These are phyloP conservation scores for Rhinopomastus cyanomelas DNA, from an alignment of 2,113 vertebrate species.

Conservation along the genomic window DNA sequence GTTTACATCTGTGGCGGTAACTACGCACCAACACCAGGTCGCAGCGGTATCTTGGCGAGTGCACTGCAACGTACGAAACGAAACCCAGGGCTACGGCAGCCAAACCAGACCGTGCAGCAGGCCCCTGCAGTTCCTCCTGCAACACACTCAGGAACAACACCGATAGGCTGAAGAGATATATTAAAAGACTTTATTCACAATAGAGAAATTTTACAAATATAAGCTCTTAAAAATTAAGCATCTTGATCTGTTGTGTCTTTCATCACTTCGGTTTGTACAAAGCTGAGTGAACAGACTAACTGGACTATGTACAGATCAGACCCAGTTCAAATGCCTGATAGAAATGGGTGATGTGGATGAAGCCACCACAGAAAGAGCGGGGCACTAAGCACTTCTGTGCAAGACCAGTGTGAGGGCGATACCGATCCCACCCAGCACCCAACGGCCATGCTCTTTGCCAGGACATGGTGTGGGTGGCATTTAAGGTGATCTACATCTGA, in stretches of 20 bases:
- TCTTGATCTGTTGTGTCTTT: conserved; percentile 88
- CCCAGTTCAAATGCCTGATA: conserved; percentile 74
- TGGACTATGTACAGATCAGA: conserved; percentile 85
- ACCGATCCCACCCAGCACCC: conserved; percentile 49
- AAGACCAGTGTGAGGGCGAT: conserved; percentile 54
- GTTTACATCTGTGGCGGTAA: neutral
- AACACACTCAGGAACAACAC: neutral
- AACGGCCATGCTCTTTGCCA: neutral
- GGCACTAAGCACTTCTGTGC: conserved; percentile 67
- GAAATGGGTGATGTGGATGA: conserved; percentile 68
- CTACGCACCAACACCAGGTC: neutral
- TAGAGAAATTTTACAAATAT: conserved; percentile 99
- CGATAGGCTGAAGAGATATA: conserved; percentile 77
- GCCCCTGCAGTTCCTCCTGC: neutral
- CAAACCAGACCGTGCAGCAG: neutral
- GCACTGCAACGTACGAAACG: neutral
- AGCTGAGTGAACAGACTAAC: conserved; percentile 84
- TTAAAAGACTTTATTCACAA: conserved; percentile 99
- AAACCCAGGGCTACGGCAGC: neutral
- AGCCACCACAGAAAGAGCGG: conserved; percentile 66
- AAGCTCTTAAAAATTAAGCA: conserved; percentile 97
- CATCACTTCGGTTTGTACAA: conserved; percentile 90
- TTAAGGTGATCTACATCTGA: conserved; percentile 54
- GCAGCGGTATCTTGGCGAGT: too few species aligned
- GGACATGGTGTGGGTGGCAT: conserved; percentile 42